Evolutionary conservation across 2,888 invertebrate genomes (phyloP).

Genomic region (Noctua pronuba): DNA sequence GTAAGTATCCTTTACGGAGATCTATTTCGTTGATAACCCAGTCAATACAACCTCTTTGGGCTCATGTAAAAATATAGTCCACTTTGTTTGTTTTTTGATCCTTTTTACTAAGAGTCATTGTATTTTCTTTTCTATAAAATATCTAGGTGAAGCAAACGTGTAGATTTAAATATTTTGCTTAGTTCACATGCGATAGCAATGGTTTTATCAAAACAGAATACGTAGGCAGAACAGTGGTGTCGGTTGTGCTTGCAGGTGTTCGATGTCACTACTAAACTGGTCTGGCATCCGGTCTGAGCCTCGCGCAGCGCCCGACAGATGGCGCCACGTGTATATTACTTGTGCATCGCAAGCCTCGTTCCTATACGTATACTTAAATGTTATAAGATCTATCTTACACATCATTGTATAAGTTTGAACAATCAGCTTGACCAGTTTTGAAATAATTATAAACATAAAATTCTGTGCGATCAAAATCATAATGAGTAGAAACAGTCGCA

Average conservation of each 20-base stretch:
- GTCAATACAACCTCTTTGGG: slow-evolving; percentile 16
- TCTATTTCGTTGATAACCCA: slow-evolving; percentile 45
- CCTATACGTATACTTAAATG: slow-evolving; percentile 26
- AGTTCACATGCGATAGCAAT: slow-evolving; percentile 51
- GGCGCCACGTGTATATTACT: slow-evolving; percentile 78
- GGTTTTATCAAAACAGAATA: slow-evolving; percentile 66
- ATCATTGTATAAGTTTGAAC: slow-evolving; percentile 8
- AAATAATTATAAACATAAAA: background rate
- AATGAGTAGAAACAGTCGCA: background rate
- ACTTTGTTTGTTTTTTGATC: background rate
- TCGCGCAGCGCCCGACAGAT: slow-evolving; percentile 82
- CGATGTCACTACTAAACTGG: slow-evolving; percentile 87
- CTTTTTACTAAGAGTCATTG: background rate
- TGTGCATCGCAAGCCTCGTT: slow-evolving; percentile 51
- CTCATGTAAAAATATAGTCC: slow-evolving; percentile 1
- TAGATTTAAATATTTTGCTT: slow-evolving; percentile 42
- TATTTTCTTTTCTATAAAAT: slow-evolving; percentile 4
- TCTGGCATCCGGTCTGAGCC: slow-evolving; percentile 86
- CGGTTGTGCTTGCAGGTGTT: slow-evolving; percentile 84
- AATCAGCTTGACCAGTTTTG: background rate
- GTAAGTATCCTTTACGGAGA: slow-evolving; percentile 45
- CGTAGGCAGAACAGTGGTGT: slow-evolving; percentile 70
- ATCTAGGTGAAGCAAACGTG: background rate
- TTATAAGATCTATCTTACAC: slow-evolving; percentile 25
- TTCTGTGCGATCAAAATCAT: background rate